These are phyloP conservation scores for Microcebus murinus DNA, from an alignment of 2,113 vertebrate species.

Conservation along the genomic window DNA sequence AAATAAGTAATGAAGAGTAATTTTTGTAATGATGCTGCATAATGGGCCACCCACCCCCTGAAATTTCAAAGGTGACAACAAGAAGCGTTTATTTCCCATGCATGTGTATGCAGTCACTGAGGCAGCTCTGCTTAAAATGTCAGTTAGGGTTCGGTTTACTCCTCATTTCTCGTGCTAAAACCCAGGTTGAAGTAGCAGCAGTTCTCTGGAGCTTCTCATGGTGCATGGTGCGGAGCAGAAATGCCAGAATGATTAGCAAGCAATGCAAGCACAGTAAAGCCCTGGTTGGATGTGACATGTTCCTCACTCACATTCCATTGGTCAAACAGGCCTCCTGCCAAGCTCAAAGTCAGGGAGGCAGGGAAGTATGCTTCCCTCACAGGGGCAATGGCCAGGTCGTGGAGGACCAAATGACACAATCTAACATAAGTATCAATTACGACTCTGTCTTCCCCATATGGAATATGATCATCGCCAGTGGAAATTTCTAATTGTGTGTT, in stretches of 20 bases:
- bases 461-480: not conserved
- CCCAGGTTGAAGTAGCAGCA: not conserved
- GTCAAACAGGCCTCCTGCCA: not conserved
- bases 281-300: not conserved
- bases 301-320: not conserved
- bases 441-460: not conserved
- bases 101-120: not conserved
- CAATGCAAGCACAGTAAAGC: not conserved
- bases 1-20: not conserved
- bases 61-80: not conserved
- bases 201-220: not conserved
- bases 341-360: not conserved
- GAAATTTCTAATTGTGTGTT: not conserved
- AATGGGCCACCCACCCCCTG: not conserved
- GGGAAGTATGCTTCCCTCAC: not conserved
- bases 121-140: not conserved
- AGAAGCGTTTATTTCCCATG: not conserved
- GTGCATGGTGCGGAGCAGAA: accelerated
- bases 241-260: accelerated
- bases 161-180: not conserved
- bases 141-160: not conserved
- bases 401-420: not conserved
- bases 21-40: not conserved
- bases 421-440: not conserved
- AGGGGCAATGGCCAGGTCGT: not conserved